Conservation (phyloP, 1,140 invertebrate genomes). For the Helicoverpa armigera region DNA sequence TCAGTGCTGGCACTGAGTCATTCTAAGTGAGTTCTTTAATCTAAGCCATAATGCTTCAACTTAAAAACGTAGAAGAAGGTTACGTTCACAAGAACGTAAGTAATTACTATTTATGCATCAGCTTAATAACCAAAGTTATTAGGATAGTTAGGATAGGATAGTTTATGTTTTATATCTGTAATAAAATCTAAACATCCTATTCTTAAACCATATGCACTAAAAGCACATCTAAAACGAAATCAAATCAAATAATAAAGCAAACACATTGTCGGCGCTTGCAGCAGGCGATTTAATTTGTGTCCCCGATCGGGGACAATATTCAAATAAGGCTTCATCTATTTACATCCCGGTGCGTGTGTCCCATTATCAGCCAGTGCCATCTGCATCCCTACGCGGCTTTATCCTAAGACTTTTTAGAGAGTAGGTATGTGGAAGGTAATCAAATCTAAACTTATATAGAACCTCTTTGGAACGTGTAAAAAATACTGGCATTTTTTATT, state of each 20-base stretch:
- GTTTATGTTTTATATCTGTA: no score
- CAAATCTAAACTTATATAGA: slow-evolving; percentile 51
- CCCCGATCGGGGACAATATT: slow-evolving; percentile 83
- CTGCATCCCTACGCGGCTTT: slow-evolving; percentile 64
- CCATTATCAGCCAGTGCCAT: slow-evolving; percentile 82
- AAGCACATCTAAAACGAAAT: slow-evolving; percentile 7
- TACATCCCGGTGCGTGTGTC: slow-evolving; percentile 77
- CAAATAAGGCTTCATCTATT: slow-evolving; percentile 86
- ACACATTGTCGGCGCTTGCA: slow-evolving; percentile 69
- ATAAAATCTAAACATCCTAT: no score
- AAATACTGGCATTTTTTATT: not conserved
- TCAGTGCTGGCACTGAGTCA: no score
- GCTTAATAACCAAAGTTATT: no score
- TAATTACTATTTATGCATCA: no score
- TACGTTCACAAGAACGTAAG: no score
- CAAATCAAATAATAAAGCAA: slow-evolving; percentile 61
- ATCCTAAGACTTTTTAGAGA: slow-evolving; percentile 59
- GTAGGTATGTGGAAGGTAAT: slow-evolving; percentile 47
- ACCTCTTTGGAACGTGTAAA: not conserved
- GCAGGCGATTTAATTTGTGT: slow-evolving; percentile 79
- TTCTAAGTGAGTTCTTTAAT: no score
- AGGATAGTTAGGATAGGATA: no score
- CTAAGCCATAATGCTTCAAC: no score
- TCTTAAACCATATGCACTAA: no score
- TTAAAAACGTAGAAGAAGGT: no score